Conservation (phyloP, 2,113 vertebrate genomes). For the Riparia riparia region DNA sequence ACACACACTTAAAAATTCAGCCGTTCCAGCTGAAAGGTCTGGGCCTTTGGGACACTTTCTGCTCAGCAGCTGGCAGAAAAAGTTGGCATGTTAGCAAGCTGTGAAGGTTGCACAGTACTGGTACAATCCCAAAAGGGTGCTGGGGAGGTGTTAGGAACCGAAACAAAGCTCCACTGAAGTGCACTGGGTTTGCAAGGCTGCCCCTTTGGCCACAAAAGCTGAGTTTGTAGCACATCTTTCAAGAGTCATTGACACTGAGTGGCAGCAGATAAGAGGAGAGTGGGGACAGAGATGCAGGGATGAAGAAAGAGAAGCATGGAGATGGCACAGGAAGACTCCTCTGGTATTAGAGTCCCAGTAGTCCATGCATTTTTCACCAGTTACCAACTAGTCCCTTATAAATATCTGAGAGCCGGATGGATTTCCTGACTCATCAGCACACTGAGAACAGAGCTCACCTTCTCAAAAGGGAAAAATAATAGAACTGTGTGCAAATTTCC, state of each 20-base stretch:
- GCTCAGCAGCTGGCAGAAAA: conserved; percentile 52
- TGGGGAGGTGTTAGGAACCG: neutral
- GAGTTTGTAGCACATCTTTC: neutral
- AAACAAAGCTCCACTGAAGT: neutral
- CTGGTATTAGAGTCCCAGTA: conserved; percentile 35
- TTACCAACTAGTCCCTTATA: conserved; percentile 68
- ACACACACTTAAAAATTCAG: conserved; percentile 2
- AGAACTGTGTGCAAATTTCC: conserved; percentile 55
- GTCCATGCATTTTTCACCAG: conserved; percentile 59
- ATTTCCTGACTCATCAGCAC: conserved; percentile 58
- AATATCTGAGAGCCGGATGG: conserved; percentile 58
- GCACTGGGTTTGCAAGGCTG: neutral
- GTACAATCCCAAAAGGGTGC: neutral
- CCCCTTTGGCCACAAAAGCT: neutral
- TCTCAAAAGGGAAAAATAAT: conserved; percentile 63
- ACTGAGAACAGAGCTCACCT: conserved; percentile 61
- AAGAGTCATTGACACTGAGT: neutral
- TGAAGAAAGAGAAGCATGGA: neutral
- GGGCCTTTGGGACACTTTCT: conserved; percentile 42
- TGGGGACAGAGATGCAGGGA: neutral
- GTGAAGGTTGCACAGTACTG: neutral
- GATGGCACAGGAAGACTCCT: conserved; percentile 16
- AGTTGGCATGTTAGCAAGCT: conserved; percentile 3
- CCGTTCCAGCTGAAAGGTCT: conserved; percentile 39
- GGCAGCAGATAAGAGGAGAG: neutral